Conservation (phyloP, 2,113 vertebrate species). For the Zosterops lateralis region DNA sequence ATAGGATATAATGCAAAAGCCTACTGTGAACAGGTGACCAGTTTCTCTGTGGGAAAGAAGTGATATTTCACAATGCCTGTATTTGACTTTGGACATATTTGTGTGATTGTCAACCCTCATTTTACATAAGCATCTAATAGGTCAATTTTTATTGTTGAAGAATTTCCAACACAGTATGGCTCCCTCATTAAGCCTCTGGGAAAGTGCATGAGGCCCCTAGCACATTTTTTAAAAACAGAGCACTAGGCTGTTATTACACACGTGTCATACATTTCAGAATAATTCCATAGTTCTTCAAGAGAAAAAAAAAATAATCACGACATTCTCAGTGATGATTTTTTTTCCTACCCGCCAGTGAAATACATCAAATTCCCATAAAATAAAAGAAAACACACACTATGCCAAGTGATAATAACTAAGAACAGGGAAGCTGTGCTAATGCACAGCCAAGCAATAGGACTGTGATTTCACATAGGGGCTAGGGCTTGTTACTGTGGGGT, state of each 20-base stretch:
- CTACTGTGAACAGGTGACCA: slow-evolving; percentile 51
- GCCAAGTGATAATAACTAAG: neutral
- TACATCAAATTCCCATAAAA: slow-evolving; percentile 38
- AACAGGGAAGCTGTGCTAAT: neutral
- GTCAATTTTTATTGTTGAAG: slow-evolving; percentile 56
- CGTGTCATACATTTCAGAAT: slow-evolving; percentile 44
- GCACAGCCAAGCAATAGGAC: neutral
- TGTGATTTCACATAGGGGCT: neutral
- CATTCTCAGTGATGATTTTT: slow-evolving; percentile 19
- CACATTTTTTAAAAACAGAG: neutral
- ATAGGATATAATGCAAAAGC: slow-evolving; percentile 51
- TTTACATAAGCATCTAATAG: slow-evolving; percentile 49
- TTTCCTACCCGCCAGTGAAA: neutral
- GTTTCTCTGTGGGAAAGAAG: slow-evolving; percentile 48
- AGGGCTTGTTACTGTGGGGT: neutral
- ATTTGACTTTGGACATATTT: slow-evolving; percentile 46
- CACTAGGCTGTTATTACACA: slow-evolving; percentile 52
- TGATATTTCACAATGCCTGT: slow-evolving; percentile 43
- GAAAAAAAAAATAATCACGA: slow-evolving; percentile 31
- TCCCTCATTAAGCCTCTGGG: slow-evolving; percentile 38
- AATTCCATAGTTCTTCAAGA: slow-evolving; percentile 41
- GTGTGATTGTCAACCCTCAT: slow-evolving; percentile 37
- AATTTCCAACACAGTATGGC: slow-evolving; percentile 22
- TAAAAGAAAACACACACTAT: neutral
- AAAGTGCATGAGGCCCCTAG: slow-evolving; percentile 32